A percentile compares a stretch with the other conserved stretches of the same genome.
phyloP scores from a whole-genome alignment of 2,888 invertebrate species.

The Calliopum simillimum region DNA sequence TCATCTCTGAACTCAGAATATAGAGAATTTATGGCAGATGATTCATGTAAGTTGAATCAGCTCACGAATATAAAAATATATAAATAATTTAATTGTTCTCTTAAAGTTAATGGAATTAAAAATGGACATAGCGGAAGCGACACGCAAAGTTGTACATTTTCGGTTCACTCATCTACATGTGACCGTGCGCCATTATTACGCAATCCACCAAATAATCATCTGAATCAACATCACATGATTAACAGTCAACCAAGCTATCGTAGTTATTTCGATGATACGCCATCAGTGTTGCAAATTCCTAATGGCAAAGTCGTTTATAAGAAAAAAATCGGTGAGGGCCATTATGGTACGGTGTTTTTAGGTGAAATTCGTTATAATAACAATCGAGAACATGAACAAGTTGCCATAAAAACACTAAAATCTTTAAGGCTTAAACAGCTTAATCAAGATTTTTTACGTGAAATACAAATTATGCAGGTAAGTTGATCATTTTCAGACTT shows the following conservation, averaged over 20 bases:
- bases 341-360: slow-evolving; percentile 87
- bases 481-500: neutral
- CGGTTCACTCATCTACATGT: slow-evolving; percentile 39
- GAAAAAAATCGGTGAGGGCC: slow-evolving; percentile 73
- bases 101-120: slow-evolving; percentile 10
- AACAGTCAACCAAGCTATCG: slow-evolving; percentile 37
- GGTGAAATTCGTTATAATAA: slow-evolving; percentile 68
- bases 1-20: slow-evolving; percentile 43
- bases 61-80: neutral
- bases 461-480: slow-evolving; percentile 90
- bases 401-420: slow-evolving; percentile 75
- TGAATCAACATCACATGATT: neutral
- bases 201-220: slow-evolving; percentile 16
- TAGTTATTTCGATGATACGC: slow-evolving; percentile 50
- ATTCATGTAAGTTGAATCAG: slow-evolving; percentile 34
- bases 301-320: slow-evolving; percentile 60
- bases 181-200: slow-evolving; percentile 43
- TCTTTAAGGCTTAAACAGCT: slow-evolving; percentile 68
- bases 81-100: neutral
- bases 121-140: slow-evolving; percentile 44
- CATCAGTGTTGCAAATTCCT: slow-evolving; percentile 55
- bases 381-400: slow-evolving; percentile 65
- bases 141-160: slow-evolving; percentile 40
- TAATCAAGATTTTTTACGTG: slow-evolving; percentile 82
- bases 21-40: slow-evolving; percentile 39